Evolutionary conservation across 2,888 invertebrate species (phyloP).

Genomic region (Sepiola atlantica): DNA sequence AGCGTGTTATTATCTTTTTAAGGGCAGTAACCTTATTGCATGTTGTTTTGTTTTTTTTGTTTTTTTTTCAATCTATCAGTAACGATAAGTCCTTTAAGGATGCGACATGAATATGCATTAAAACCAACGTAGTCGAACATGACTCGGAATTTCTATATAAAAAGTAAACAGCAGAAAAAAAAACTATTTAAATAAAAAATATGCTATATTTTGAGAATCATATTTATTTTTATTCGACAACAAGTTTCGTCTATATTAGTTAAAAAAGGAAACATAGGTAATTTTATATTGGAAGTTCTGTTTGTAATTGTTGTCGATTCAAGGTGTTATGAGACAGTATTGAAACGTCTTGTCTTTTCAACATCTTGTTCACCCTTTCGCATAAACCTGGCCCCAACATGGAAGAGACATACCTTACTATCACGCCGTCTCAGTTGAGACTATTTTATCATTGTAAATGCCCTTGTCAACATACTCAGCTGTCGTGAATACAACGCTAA

Average conservation of each 20-base stretch:
- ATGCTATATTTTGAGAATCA: not conserved
- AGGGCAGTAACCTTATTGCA: too few species aligned
- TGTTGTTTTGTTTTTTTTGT: too few species aligned
- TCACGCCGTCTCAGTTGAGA: not conserved
- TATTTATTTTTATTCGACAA: not conserved
- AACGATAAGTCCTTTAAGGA: not conserved
- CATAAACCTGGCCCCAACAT: not conserved
- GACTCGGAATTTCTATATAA: not conserved
- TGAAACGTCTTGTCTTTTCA: not conserved
- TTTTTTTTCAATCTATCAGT: not conserved
- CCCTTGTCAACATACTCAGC: constrained; percentile 24
- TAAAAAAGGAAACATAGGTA: not conserved
- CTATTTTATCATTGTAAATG: not conserved
- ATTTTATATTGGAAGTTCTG: not conserved
- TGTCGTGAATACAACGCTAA: not conserved
- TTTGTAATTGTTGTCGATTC: not conserved
- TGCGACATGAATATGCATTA: not conserved
- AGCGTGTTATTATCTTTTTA: too few species aligned
- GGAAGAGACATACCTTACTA: not conserved
- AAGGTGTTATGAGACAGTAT: not conserved
- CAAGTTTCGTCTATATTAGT: not conserved
- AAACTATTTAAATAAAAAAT: not conserved
- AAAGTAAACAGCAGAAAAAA: not conserved
- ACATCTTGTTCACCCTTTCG: not conserved
- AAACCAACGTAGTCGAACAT: not conserved